phyloP scores from a whole-genome alignment of 2,797 vertebrate genomes.

The Platyrinchus mystaceus region DNA sequence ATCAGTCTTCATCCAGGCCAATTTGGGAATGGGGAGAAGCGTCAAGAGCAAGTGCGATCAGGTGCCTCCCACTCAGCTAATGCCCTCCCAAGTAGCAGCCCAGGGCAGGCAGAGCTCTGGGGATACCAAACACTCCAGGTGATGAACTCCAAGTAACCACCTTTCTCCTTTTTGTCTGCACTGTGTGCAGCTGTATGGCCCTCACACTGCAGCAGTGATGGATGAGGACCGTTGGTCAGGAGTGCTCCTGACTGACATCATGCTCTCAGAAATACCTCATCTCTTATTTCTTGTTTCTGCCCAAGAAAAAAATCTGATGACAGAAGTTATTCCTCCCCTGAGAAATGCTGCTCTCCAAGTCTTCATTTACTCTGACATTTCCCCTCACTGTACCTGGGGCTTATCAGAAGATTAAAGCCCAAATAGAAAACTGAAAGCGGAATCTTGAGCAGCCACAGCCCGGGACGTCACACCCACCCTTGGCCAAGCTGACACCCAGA shows the following conservation, averaged over 20 bases:
- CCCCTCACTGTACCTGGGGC: neutral
- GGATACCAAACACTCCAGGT: neutral
- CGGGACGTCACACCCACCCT: fast-evolving
- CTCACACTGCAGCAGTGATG: neutral
- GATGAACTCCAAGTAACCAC: neutral
- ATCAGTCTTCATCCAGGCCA: neutral
- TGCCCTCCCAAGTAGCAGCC: neutral
- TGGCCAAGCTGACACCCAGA: neutral
- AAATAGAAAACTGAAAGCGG: neutral
- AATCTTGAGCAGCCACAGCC: neutral
- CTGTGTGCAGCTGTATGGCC: neutral
- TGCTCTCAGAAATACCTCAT: neutral
- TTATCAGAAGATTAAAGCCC: neutral
- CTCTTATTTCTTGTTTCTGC: neutral
- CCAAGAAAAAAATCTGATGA: neutral
- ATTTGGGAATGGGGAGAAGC: neutral
- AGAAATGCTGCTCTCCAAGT: neutral
- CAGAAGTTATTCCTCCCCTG: neutral
- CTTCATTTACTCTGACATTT: neutral
- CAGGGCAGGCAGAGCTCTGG: neutral
- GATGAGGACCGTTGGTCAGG: neutral
- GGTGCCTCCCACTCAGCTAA: neutral
- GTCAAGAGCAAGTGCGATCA: fast-evolving
- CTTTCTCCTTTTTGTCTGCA: neutral
- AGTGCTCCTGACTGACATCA: neutral